A percentile compares a stretch with the other conserved stretches of the same genome.
These are phyloP conservation scores for Nannoperca obscura DNA, from an alignment of 2,797 vertebrate genomes.

Conservation along the genomic window DNA sequence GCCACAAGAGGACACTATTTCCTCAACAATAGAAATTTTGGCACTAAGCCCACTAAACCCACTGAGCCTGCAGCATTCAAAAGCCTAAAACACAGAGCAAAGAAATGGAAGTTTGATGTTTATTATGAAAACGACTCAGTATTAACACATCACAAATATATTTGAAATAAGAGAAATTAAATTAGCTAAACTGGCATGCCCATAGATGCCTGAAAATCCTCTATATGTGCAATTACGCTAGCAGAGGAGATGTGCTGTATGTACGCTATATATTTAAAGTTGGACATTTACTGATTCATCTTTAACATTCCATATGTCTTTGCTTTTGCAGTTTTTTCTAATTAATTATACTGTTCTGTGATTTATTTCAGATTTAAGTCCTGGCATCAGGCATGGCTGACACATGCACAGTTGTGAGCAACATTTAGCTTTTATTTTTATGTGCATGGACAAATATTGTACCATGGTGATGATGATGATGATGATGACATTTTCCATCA, in stretches of 20 bases:
- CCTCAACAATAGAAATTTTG: slow-evolving; percentile 71
- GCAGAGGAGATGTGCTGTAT: slow-evolving; percentile 35
- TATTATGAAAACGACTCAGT: slow-evolving; percentile 36
- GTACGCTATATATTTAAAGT: slow-evolving; percentile 39
- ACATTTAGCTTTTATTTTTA: slow-evolving; percentile 60
- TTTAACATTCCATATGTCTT: slow-evolving; percentile 48
- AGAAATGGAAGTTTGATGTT: slow-evolving; percentile 70
- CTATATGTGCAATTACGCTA: slow-evolving; percentile 46
- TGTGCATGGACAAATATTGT: slow-evolving; percentile 52
- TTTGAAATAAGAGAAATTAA: slow-evolving; percentile 61
- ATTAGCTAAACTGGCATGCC: slow-evolving; percentile 50
- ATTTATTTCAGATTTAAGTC: slow-evolving; percentile 58
- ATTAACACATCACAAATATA: slow-evolving; percentile 61
- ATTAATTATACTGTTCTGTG: slow-evolving; percentile 63
- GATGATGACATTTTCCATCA: slow-evolving; percentile 76
- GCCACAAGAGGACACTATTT: slow-evolving; percentile 80
- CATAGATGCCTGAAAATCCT: slow-evolving; percentile 50
- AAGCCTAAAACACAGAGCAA: slow-evolving; percentile 49
- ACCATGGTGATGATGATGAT: slow-evolving; percentile 56
- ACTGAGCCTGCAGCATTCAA: slow-evolving; percentile 46
- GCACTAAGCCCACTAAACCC: slow-evolving; percentile 33
- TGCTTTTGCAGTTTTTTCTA: slow-evolving; percentile 26
- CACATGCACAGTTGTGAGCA: slow-evolving; percentile 35
- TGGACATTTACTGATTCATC: slow-evolving; percentile 50
- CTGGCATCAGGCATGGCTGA: slow-evolving; percentile 21